Evolutionary conservation across 2,113 vertebrate species (phyloP), one percentile per base, ranked within the genome.

Genomic region (Embiotoca jacksoni): DNA sequence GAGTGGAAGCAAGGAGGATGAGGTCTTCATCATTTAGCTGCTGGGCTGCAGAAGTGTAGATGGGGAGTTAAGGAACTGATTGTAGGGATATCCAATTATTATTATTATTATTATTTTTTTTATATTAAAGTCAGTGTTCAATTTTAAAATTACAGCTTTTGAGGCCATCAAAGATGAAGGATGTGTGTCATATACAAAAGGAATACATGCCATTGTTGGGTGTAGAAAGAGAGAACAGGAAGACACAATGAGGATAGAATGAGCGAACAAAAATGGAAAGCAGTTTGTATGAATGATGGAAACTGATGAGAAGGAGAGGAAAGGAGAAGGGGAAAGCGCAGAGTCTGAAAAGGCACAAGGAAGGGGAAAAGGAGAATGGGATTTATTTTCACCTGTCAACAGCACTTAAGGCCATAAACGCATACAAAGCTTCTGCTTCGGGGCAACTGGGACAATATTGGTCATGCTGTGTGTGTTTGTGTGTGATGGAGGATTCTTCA

Each of bases 341-440:
- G 15, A 72, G 73, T n/a, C 44, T 67, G 52, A 80, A 72, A 80
- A 69, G 32, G 71, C 35, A 36, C 47, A 65, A 47, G 50, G 14
- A 85, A 66, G 56, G 71, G 60, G 68, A 74, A 83, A 81, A 90
- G 78, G 60, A 81, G 85, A 72, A 57, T 73, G 67, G 84, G 73
- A 91, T 91, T 87, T 92, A 88, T 88, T 91, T 86, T 87, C 59
- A 76, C 70, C 88, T 86, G 86, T 89, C 89, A 88, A 83, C 80
- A 84, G 82, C 84, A 87, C 87, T 91, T 86, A 92, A 75, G 59
- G 81, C 72, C 87, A 84, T 91, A 89, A 90, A 89, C 77, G 82
- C 88, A 89, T 89, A 89, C 74, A 70, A 85, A 89, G 85, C 83
- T 71, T 70, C 69, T 78, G 72, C 85, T 88, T 80, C 15, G 1